Percentiles rank a stretch among this genome's conserved stretches.
These are phyloP conservation scores for Pseudomyrmex gracilis DNA, from an alignment of 1,140 invertebrate species.

Conservation along the genomic window DNA sequence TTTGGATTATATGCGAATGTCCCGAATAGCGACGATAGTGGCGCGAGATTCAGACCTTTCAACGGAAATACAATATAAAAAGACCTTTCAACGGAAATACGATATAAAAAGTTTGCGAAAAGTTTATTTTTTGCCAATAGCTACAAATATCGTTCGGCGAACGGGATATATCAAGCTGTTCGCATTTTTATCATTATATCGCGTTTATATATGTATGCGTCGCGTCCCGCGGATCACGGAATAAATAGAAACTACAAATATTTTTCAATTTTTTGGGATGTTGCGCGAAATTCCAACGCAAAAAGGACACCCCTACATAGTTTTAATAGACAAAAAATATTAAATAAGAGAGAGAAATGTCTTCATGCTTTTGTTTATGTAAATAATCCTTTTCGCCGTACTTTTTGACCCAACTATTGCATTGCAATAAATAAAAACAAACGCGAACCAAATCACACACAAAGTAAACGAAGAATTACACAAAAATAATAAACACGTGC, in stretches of 20 bases:
- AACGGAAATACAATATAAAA: conserved; percentile 21
- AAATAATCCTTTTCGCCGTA: too few relatives aligned
- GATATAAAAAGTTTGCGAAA: conserved; percentile 6
- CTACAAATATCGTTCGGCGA: conserved; percentile 25
- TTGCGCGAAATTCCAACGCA: background rate
- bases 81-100: conserved; percentile 16
- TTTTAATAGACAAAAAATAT: too few relatives aligned
- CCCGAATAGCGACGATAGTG: conserved; percentile 6
- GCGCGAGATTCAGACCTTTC: conserved; percentile 10
- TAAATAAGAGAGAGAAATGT: too few relatives aligned
- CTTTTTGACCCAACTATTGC: too few relatives aligned
- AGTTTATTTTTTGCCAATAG: background rate
- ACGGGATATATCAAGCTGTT: background rate
- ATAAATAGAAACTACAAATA: background rate
- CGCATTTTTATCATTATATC: conserved; percentile 12
- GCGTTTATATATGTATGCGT: too few relatives aligned
- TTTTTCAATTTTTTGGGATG: background rate
- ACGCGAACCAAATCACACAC: too few relatives aligned
- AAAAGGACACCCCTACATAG: background rate
- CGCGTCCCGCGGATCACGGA: too few relatives aligned
- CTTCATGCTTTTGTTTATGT: too few relatives aligned
- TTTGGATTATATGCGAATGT: conserved; percentile 41
- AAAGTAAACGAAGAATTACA: too few relatives aligned
- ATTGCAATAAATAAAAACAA: too few relatives aligned
- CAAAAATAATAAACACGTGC: too few relatives aligned